Conservation (phyloP, 2,113 vertebrate genomes). For the Seriola aureovittata region DNA sequence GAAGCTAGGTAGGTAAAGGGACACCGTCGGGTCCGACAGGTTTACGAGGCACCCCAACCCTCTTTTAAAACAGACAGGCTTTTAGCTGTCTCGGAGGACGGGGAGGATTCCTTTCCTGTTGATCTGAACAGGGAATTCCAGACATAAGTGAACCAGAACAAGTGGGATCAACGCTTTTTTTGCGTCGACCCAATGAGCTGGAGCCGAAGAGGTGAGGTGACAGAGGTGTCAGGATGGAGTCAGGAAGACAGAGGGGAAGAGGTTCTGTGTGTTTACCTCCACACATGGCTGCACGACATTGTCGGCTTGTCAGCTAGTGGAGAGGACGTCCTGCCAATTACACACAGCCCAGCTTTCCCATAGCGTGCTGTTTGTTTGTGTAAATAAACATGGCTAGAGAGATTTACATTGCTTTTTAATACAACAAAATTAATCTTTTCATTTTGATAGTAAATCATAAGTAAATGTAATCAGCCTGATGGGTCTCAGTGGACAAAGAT, state of each 20-base stretch:
- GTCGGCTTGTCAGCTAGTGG: slow-evolving; percentile 51
- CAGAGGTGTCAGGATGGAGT: slow-evolving; percentile 42
- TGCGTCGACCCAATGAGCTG: slow-evolving; percentile 38
- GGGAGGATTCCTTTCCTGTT: slow-evolving; percentile 71
- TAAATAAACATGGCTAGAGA: slow-evolving; percentile 26
- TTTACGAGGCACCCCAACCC: slow-evolving; percentile 71
- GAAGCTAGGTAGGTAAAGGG: slow-evolving; percentile 71
- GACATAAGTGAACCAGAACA: slow-evolving; percentile 81
- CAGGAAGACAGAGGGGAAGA: slow-evolving; percentile 38
- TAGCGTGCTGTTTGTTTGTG: slow-evolving; percentile 35
- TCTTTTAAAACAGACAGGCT: slow-evolving; percentile 61
- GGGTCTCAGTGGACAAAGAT: neutral
- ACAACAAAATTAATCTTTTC: neutral
- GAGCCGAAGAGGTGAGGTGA: slow-evolving; percentile 22
- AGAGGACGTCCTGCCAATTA: slow-evolving; percentile 55
- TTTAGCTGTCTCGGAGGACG: slow-evolving; percentile 75
- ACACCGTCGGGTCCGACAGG: slow-evolving; percentile 70
- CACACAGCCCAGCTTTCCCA: slow-evolving; percentile 35
- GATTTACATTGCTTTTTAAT: neutral
- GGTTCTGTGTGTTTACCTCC: slow-evolving; percentile 67
- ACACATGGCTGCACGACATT: slow-evolving; percentile 70
- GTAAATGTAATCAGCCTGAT: neutral
- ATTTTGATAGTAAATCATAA: slow-evolving; percentile 3
- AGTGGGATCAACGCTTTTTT: slow-evolving; percentile 71
- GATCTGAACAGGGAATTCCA: slow-evolving; percentile 73